Conservation (phyloP, 2,888 invertebrate genomes). For the Lithophane semibrunnea region DNA sequence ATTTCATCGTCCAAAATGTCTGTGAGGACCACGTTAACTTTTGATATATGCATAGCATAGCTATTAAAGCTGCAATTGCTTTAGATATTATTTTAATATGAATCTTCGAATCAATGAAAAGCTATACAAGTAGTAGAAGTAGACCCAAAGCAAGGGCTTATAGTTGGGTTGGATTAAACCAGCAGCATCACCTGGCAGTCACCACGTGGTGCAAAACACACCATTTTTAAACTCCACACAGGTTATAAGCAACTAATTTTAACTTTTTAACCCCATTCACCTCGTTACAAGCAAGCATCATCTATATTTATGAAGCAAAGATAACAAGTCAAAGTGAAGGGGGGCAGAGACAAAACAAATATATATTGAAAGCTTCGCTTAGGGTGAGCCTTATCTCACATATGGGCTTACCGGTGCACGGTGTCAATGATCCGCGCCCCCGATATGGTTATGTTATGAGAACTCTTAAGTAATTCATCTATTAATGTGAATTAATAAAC, state of each 20-base stretch:
- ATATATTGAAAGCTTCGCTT: conserved; percentile 68
- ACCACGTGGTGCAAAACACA: conserved; percentile 12
- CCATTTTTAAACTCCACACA: conserved; percentile 1
- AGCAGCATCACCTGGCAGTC: neutral
- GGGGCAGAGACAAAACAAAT: conserved; percentile 65
- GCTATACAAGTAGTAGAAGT: neutral
- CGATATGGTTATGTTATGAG: conserved; percentile 57
- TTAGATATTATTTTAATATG: neutral
- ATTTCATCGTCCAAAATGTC: neutral
- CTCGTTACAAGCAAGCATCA: conserved; percentile 30
- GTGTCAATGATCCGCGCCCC: conserved; percentile 80
- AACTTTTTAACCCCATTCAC: conserved; percentile 50
- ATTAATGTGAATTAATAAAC: conserved; percentile 33
- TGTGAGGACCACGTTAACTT: neutral
- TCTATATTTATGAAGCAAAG: conserved; percentile 60
- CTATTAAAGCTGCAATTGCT: neutral
- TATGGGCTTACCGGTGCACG: conserved; percentile 76
- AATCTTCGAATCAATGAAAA: neutral
- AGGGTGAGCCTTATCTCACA: conserved; percentile 75
- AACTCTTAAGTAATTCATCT: conserved; percentile 46
- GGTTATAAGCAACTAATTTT: conserved; percentile 20
- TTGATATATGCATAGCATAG: neutral
- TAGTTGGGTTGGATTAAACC: neutral
- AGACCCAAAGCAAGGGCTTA: neutral
- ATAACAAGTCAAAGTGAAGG: conserved; percentile 57